Conservation (phyloP, 2,113 vertebrate genomes). For the Gallinago media region DNA sequence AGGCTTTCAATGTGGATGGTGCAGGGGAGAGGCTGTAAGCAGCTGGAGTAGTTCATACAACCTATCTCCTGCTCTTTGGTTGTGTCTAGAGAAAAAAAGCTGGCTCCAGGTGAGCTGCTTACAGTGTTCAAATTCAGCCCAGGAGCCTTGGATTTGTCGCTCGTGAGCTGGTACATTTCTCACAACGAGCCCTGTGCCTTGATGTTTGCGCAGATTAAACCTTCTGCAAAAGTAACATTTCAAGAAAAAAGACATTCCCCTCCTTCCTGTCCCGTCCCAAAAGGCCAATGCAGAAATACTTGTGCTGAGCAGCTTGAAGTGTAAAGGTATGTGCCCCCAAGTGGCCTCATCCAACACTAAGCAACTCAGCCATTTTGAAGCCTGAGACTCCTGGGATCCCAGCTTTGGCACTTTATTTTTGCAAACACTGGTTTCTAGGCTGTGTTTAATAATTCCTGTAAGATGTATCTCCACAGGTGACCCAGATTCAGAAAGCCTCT, state of each 20-base stretch:
- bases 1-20: accelerated
- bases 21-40: not conserved
- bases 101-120: not conserved
- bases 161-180: not conserved
- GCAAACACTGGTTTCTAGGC: not conserved
- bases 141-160: not conserved
- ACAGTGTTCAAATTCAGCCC: not conserved
- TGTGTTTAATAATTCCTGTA: constrained; percentile 25
- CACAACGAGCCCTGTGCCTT: not conserved
- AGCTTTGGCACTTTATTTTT: not conserved
- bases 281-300: not conserved
- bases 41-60: not conserved
- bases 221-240: not conserved
- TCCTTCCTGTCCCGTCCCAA: not conserved
- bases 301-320: not conserved
- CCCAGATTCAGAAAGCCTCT: constrained; percentile 50
- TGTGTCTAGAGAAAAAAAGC: not conserved
- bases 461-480: constrained; percentile 27
- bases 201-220: not conserved
- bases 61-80: not conserved
- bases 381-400: not conserved
- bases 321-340: not conserved
- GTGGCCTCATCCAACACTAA: not conserved
- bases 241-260: not conserved
- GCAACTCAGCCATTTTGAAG: constrained; percentile 8